phyloP scores from a whole-genome alignment of 2,113 vertebrate species.

The Etia nguti region DNA sequence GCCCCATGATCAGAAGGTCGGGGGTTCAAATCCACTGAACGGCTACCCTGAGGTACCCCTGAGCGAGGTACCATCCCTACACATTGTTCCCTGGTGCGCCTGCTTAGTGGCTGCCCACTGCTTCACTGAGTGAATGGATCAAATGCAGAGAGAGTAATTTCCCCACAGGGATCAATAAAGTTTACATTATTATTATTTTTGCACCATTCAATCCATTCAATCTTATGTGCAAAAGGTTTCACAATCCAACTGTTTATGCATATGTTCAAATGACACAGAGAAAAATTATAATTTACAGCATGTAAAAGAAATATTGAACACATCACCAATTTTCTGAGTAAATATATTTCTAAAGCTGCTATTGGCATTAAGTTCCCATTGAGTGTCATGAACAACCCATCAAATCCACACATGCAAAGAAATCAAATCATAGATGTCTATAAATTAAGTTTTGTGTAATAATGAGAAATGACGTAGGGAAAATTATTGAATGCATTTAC shows the following conservation, averaged over 20 bases:
- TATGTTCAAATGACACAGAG: not conserved
- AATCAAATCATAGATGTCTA: not conserved
- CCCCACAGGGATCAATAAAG: too few relatives aligned
- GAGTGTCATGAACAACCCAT: not conserved
- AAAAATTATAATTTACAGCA: not conserved
- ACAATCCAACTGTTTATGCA: not conserved
- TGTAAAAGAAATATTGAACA: not conserved
- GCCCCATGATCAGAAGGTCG: too few relatives aligned
- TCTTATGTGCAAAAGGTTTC: not conserved
- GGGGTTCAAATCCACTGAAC: too few relatives aligned
- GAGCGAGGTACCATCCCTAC: too few relatives aligned
- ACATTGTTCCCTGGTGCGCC: too few relatives aligned
- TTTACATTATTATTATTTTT: too few relatives aligned
- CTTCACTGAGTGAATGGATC: too few relatives aligned
- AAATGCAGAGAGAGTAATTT: too few relatives aligned
- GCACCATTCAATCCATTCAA: too few relatives aligned
- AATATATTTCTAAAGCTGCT: not conserved
- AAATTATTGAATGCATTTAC: not conserved
- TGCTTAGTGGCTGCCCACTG: too few relatives aligned
- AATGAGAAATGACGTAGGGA: not conserved
- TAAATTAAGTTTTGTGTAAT: not conserved
- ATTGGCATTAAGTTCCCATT: not conserved
- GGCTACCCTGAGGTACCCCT: too few relatives aligned
- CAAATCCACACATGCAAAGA: not conserved
- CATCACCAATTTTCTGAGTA: rapidly evolving